These are phyloP conservation scores for Rotaria macrura DNA, from an alignment of 2,888 invertebrate species.

Conservation along the genomic window DNA sequence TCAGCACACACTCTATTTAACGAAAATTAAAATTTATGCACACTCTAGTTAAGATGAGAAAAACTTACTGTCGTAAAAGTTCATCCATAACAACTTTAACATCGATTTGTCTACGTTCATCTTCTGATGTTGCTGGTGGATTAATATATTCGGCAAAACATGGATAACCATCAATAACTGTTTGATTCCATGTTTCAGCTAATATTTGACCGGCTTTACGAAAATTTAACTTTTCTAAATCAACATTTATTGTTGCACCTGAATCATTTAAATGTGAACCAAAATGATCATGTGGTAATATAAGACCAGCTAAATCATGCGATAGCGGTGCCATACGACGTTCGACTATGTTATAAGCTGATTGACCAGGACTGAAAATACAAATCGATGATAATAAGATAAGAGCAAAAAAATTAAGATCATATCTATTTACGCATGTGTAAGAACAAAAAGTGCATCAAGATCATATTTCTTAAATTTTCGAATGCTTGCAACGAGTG, in stretches of 20 bases:
- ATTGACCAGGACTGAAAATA: background rate
- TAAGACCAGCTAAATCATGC: background rate
- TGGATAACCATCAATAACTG: background rate
- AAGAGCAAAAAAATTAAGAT: too few species aligned
- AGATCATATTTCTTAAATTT: background rate
- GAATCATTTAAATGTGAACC: conserved; percentile 7
- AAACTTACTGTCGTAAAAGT: background rate
- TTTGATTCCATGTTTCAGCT: conserved; percentile 3
- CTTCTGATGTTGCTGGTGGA: background rate
- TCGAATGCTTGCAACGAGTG: background rate
- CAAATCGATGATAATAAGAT: too few species aligned
- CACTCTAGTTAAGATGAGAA: too few species aligned
- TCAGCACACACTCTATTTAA: background rate
- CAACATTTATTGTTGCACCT: background rate
- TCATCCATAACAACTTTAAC: background rate
- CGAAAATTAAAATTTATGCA: background rate
- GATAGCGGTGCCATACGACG: background rate
- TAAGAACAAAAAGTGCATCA: background rate
- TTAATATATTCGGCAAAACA: background rate
- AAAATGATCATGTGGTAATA: background rate
- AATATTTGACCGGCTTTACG: background rate
- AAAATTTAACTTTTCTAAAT: background rate
- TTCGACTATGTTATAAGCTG: background rate
- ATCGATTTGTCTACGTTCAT: background rate
- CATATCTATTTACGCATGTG: conserved; percentile 3